Percentiles rank a stretch among this genome's conserved stretches.
Evolutionary conservation across 2,113 vertebrate species (phyloP).

Genomic region (Raja brachyura): DNA sequence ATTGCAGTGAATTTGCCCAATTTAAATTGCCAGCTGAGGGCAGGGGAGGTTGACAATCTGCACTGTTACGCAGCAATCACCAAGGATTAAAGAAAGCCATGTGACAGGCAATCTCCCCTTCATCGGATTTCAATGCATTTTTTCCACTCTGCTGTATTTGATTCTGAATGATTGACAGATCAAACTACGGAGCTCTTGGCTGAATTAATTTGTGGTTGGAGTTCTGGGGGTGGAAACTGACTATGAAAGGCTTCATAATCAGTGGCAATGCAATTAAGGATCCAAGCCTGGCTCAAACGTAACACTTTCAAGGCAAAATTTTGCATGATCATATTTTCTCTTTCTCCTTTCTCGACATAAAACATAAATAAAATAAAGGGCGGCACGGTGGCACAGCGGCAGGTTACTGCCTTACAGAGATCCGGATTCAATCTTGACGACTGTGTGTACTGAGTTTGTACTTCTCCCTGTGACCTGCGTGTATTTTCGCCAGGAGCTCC

Average conservation of each 20-base stretch:
- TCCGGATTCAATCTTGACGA: no score
- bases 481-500: no score
- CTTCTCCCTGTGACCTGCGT: no score
- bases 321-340: background rate
- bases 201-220: background rate
- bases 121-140: background rate
- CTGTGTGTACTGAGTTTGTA: no score
- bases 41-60: background rate
- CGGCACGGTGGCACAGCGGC: no score
- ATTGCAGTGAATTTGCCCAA: no score
- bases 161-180: constrained; percentile 11
- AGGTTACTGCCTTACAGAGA: no score
- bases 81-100: background rate
- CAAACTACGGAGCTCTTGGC: background rate
- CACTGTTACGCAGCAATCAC: background rate
- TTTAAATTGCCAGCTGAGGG: background rate
- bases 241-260: background rate
- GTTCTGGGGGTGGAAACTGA: background rate
- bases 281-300: background rate
- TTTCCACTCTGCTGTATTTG: background rate
- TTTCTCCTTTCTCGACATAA: background rate
- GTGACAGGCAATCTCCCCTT: background rate
- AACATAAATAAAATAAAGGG: background rate
- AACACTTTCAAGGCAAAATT: background rate
- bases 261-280: background rate